Percentiles rank a stretch among this genome's conserved stretches.
Conservation (phyloP, 2,797 vertebrate genomes). For the Lepus oiostolus region DNA sequence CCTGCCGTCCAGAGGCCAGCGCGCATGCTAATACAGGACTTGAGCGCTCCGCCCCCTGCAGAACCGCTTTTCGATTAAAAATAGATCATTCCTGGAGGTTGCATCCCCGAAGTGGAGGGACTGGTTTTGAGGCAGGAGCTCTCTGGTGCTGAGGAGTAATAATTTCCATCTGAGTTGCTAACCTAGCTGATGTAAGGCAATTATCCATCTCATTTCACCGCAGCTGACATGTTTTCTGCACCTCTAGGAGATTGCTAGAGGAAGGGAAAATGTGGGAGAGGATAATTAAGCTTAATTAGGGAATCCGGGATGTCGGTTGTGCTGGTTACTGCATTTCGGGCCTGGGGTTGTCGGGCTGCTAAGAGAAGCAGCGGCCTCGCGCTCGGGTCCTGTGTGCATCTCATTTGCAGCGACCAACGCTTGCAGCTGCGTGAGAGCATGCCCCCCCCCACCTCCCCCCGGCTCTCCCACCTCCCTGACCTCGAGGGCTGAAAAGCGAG, state of each 20-base stretch:
- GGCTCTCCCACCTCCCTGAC: no score
- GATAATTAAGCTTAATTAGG: constrained; percentile 54
- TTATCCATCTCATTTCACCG: constrained; percentile 46
- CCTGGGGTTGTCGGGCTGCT: background rate
- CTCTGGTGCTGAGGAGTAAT: background rate
- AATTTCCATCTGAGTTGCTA: constrained; percentile 51
- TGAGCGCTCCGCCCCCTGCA: constrained; percentile 67
- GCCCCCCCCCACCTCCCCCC: no score
- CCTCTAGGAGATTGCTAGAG: constrained; percentile 5
- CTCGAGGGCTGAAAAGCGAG: background rate
- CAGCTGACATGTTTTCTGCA: constrained; percentile 50
- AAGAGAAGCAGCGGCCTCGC: fast-evolving
- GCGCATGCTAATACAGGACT: constrained; percentile 68
- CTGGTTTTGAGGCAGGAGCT: constrained; percentile 41
- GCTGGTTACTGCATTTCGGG: background rate
- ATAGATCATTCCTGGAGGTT: constrained; percentile 70
- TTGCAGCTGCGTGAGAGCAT: no score
- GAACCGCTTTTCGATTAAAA: constrained; percentile 71
- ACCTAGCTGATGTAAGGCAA: background rate
- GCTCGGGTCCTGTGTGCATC: background rate
- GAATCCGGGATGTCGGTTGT: constrained; percentile 53
- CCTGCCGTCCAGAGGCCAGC: constrained; percentile 64
- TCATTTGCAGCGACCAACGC: background rate
- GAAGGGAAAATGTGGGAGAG: constrained; percentile 19
- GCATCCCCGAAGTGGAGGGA: background rate